These are phyloP conservation scores for Tetragnatha versicolor DNA, from an alignment of 1,140 invertebrate genomes.

Conservation along the genomic window DNA sequence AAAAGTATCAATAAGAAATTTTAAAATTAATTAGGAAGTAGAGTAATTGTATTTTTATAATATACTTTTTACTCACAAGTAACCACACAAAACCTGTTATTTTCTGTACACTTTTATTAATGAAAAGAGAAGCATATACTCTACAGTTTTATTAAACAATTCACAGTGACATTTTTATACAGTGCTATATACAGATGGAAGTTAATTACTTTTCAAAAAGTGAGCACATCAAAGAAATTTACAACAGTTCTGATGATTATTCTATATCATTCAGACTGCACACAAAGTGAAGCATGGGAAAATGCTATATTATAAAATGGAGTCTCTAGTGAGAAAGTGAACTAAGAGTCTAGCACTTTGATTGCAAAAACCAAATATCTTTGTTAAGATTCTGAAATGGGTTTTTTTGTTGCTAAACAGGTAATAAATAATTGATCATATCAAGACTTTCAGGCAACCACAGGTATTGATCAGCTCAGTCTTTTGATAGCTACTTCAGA, in stretches of 20 bases:
- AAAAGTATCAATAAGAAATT: no score
- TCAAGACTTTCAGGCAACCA: no score
- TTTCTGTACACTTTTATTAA: slow-evolving; percentile 47
- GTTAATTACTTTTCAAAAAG: slow-evolving; percentile 48
- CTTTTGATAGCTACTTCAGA: no score
- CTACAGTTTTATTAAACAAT: slow-evolving; percentile 56
- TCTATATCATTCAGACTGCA: slow-evolving; percentile 35
- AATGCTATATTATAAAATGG: slow-evolving; percentile 51
- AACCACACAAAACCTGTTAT: not conserved
- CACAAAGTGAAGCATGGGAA: slow-evolving; percentile 43
- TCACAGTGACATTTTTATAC: slow-evolving; percentile 54
- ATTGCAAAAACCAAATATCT: slow-evolving; percentile 17
- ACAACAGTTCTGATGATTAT: slow-evolving; percentile 43
- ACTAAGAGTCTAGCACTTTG: slow-evolving; percentile 35
- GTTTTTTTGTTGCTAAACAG: slow-evolving; percentile 12
- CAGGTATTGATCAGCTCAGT: no score
- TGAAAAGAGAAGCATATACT: slow-evolving; percentile 41
- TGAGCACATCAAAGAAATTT: slow-evolving; percentile 54
- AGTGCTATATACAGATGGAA: slow-evolving; percentile 56
- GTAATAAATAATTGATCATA: no score
- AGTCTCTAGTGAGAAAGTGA: slow-evolving; percentile 41
- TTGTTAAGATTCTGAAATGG: no score
- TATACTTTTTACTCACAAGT: no score
- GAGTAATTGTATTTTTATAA: no score
- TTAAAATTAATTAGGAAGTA: no score